Evolutionary conservation across 2,888 invertebrate species (phyloP), one percentile per base, ranked within the genome.

Genomic region (Callyntrura sp.): DNA sequence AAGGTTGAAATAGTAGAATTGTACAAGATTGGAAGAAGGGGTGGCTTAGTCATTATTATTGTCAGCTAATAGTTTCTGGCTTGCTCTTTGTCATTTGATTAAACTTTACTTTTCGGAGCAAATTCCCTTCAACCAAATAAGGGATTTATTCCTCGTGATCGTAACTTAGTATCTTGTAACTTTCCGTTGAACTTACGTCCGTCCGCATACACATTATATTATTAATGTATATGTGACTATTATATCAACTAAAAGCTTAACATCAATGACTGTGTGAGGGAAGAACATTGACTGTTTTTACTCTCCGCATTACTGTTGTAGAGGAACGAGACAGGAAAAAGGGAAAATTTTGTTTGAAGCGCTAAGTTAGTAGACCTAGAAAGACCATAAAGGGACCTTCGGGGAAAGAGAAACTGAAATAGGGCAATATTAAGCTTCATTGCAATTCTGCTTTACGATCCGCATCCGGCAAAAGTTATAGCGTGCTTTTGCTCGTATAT

Each of bases 371-470:
- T 78, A 81, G 62, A 81, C 12, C 65, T 68, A 57, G 73, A 82
- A 68, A 81, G 70, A 73, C 82, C 88, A 45, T 88, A 88, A 88
- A 82, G 88, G 88, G 88, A 82, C 82, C 73, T 70, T 73, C 25
- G 78, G 81, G 86, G 73, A 60, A 81, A 79, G 86, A 20, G 82
- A 88, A 81, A 88, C 55, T 88, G 82, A 60, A 73, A 88, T 88
- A 82, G 68, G 73, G 88, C 88, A 88, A 88, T 88, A 88, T 88
- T 88, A 81, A 88, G 88, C 88, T 88, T 88, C 88, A 88, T 88
- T 88, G 88, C 88, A 88, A 88, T 88, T 88, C 88, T 88, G 88
- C 60, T 88, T 88, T 88, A 88, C 88, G 88, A 88, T 70, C 82
- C 88, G 82, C 81, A 88, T 88, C 88, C 88, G 88, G 81, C 73